Conservation (phyloP, 2,888 invertebrate species). For the Caenorhabditis virilis region DNA sequence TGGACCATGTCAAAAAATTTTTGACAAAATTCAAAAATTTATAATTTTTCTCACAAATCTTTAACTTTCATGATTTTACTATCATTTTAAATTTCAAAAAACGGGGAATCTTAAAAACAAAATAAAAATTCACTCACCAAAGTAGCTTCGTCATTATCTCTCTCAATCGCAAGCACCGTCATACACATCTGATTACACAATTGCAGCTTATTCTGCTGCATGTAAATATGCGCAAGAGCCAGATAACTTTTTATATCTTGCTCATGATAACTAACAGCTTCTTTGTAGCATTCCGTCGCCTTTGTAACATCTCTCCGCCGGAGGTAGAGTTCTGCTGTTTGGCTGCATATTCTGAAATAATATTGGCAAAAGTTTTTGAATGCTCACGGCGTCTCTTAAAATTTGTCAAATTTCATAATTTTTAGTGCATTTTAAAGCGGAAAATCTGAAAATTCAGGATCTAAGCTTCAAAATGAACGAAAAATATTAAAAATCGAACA, state of each 20-base stretch:
- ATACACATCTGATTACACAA: constrained; percentile 86
- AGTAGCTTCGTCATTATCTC: constrained; percentile 88
- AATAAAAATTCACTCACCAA: constrained; percentile 72
- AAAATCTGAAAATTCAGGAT: too few species aligned
- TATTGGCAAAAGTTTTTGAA: not conserved
- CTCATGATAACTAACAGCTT: constrained; percentile 82
- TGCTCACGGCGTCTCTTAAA: too few species aligned
- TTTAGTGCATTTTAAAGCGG: too few species aligned
- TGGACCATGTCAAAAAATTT: not conserved
- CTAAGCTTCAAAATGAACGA: too few species aligned
- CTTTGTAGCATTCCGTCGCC: constrained; percentile 82
- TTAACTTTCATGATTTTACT: not conserved
- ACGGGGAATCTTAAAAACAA: too few species aligned
- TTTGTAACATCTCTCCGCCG: constrained; percentile 77
- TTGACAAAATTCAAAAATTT: not conserved
- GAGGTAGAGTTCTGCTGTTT: not conserved
- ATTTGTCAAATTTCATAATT: too few species aligned
- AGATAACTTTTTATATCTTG: constrained; percentile 75
- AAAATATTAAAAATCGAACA: too few species aligned
- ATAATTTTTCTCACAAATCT: not conserved
- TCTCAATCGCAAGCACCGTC: constrained; percentile 80
- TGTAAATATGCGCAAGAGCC: constrained; percentile 70
- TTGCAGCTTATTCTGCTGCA: constrained; percentile 78
- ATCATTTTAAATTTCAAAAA: too few species aligned
- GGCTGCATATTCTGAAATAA: constrained; percentile 6